Base-by-base conservation (phyloP, 1,140 invertebrate genomes). In the Lordiphosa stackelbergi region DNA sequence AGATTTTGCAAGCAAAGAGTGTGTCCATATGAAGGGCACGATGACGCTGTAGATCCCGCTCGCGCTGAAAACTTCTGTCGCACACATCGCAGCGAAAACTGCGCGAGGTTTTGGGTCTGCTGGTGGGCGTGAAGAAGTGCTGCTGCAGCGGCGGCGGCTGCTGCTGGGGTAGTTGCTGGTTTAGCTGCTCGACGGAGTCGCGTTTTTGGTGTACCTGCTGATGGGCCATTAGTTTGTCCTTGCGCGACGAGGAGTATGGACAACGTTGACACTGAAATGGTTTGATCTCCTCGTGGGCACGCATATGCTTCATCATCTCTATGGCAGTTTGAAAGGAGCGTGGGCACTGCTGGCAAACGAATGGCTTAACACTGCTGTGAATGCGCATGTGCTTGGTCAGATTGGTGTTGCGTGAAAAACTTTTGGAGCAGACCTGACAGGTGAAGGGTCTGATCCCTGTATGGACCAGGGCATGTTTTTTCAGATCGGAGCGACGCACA, bases 381-480 rank as follows among this genome's bases (percentile, higher is more conserved):
- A 92, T 92, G 43, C 95, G 90, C 61, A 96, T 89, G 86, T 97
- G 96, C 69, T 96, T 94, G 58, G 95, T 94, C 4, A 97, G 90
- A 88, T 96, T 97, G 16, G 16, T 16, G 16, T 16, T 16, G 16
- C 16, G 16, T 16, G 16, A 16, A 2, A 16, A 16, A 16, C 16
- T 16, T 2, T 16, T 16, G 11, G 89, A 89, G 85, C 93, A 94
- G 54, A 92, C 90, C 12, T 90, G 89, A 85, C 93, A 94, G 36
- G 91, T 90, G 74, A 91, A 93, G 9, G 92, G 92, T 40, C 91
- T 89, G 22, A 92, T 89, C 6, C 93, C 93, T 1, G 93, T 94
- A 49, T 95, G 93, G 0, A 94, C 93, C 53, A 92, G 90, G 11
- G 91, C 91, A 87, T 93, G 92, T 65, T 93, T 93, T 52, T 91